Percentiles rank a stretch among this genome's conserved stretches.
These are phyloP conservation scores for Protomyctophum bolini DNA, from an alignment of 2,113 vertebrate genomes.

Conservation along the genomic window DNA sequence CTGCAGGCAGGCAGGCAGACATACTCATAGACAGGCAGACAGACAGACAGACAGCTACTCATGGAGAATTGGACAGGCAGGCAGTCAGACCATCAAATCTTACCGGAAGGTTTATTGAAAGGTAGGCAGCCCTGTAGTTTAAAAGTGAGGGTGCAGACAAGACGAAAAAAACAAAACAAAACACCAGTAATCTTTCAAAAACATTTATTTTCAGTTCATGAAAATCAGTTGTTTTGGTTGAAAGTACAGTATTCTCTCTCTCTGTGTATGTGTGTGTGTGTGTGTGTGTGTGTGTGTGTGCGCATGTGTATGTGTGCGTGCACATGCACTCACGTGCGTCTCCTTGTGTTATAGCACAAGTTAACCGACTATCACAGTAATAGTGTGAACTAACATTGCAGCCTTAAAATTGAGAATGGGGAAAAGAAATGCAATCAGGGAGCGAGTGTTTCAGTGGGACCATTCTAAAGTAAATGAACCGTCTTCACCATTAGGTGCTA, in stretches of 20 bases:
- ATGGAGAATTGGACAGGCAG: no score
- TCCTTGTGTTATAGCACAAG: conserved; percentile 1
- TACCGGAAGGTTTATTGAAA: no score
- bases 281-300: no score
- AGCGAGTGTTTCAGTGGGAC: not conserved
- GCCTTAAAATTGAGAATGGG: not conserved
- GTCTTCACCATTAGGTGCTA: conserved; percentile 46
- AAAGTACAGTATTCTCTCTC: conserved; percentile 8
- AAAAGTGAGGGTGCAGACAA: not conserved
- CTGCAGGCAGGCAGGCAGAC: no score
- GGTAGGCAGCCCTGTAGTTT: not conserved
- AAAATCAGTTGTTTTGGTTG: conserved; percentile 17
- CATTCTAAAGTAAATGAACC: conserved; percentile 33
- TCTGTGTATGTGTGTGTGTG: no score
- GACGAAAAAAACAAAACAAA: not conserved
- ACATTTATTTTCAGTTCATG: conserved; percentile 46
- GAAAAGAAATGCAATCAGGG: no score
- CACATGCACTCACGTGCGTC: not conserved
- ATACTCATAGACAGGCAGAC: no score
- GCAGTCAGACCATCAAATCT: no score
- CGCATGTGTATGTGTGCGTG: no score
- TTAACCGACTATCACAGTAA: not conserved
- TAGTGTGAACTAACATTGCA: not conserved
- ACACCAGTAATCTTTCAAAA: conserved; percentile 1
- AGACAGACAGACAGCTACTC: no score